phyloP scores from a whole-genome alignment of 2,113 vertebrate species.

The Bujurquina vittata region DNA sequence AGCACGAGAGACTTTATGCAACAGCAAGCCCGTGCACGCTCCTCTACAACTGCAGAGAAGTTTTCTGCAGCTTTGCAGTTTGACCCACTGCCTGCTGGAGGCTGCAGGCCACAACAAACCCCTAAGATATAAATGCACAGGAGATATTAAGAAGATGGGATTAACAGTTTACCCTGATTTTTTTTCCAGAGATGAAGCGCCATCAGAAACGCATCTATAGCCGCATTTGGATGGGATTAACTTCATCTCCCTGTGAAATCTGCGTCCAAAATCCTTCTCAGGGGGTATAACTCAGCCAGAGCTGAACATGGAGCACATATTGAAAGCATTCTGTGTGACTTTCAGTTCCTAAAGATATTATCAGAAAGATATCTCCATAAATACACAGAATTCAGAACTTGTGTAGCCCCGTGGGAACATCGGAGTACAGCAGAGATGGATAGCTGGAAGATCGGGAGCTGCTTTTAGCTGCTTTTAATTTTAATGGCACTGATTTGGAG shows the following conservation, averaged over 20 bases:
- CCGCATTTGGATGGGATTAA: background rate
- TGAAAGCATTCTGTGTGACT: background rate
- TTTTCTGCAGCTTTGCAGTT: background rate
- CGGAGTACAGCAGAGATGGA: background rate
- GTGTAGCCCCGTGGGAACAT: background rate
- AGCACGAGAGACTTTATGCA: background rate
- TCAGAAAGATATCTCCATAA: background rate
- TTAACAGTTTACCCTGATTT: constrained; percentile 15
- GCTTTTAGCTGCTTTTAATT: no score
- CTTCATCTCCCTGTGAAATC: background rate
- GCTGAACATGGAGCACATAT: background rate
- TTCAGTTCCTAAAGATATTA: background rate
- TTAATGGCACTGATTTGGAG: background rate
- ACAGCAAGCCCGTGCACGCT: background rate
- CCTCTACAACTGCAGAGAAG: background rate
- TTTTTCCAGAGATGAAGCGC: background rate
- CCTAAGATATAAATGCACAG: background rate
- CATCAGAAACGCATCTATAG: background rate
- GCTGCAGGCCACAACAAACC: background rate
- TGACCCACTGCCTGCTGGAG: background rate
- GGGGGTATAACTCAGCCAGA: background rate
- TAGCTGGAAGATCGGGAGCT: background rate
- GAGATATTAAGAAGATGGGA: constrained; percentile 4
- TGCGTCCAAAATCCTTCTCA: background rate
- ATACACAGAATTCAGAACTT: background rate